Evolutionary conservation across 2,888 invertebrate species (phyloP).

Genomic region (Steinernema carpocapsae): DNA sequence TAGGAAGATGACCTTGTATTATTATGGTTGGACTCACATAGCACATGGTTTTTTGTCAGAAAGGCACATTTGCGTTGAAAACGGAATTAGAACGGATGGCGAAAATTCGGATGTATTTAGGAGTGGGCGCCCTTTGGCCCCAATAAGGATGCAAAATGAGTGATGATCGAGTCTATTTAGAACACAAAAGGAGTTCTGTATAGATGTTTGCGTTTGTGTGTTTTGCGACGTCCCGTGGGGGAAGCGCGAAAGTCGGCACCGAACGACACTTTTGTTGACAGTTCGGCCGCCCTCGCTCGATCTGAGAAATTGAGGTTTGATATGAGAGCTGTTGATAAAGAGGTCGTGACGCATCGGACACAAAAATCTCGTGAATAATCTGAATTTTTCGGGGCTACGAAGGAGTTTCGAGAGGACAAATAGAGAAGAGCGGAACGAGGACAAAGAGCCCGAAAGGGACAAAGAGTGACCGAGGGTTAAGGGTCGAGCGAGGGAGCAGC

Average conservation of each 20-base stretch:
- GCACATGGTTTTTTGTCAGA: too few species aligned
- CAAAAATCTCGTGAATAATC: slow-evolving; percentile 7
- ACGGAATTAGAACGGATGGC: too few species aligned
- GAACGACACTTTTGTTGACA: slow-evolving; percentile 21
- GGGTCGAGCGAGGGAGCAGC: not conserved
- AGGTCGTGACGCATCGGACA: slow-evolving; percentile 1
- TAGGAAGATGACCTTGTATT: too few species aligned
- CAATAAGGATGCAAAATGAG: not conserved
- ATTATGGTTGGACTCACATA: too few species aligned
- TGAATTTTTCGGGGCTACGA: not conserved
- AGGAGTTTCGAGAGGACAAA: not conserved
- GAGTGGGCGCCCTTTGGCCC: too few species aligned
- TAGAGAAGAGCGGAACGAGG: not conserved
- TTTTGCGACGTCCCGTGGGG: not conserved
- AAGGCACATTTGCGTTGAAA: not conserved
- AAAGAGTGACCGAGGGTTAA: not conserved
- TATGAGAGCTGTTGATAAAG: not conserved
- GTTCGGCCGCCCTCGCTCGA: not conserved
- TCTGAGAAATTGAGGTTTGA: not conserved
- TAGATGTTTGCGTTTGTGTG: slow-evolving; percentile 15
- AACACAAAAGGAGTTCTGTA: slow-evolving; percentile 20
- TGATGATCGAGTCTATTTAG: slow-evolving; percentile 4
- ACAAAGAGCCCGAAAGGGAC: not conserved
- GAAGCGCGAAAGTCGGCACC: slow-evolving; percentile 7
- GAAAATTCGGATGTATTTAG: too few species aligned